These are phyloP conservation scores for Dicrurus megarhynchus DNA, from an alignment of 2,113 vertebrate genomes.

Conservation along the genomic window DNA sequence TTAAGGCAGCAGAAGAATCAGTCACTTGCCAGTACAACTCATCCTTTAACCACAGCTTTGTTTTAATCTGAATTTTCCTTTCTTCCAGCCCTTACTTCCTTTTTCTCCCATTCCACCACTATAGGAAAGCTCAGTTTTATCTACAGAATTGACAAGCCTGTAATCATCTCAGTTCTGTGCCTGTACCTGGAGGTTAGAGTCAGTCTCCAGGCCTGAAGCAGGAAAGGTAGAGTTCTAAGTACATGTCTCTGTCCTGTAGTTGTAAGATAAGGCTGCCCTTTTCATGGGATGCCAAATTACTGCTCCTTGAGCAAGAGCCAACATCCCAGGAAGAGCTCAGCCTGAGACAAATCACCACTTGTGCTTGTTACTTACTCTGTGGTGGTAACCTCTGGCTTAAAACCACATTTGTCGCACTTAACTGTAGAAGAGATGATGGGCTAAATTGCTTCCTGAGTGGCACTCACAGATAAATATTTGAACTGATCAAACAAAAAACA, in stretches of 20 bases:
- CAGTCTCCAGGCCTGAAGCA: not conserved
- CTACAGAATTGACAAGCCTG: not conserved
- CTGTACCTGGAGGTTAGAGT: not conserved
- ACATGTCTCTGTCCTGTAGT: not conserved
- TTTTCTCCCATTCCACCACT: not conserved
- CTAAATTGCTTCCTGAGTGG: constrained; percentile 11
- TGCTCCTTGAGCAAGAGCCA: not conserved
- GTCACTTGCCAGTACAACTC: not conserved
- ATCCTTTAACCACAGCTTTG: not conserved
- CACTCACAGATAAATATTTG: constrained; percentile 30
- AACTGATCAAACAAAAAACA: not conserved
- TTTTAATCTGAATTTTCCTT: not conserved
- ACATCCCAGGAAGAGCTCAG: not conserved
- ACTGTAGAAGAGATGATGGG: not conserved
- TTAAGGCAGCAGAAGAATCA: not conserved
- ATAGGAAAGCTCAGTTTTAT: not conserved
- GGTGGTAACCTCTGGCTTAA: not conserved
- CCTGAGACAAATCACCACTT: not conserved
- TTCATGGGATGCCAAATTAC: not conserved
- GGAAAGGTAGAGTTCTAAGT: not conserved
- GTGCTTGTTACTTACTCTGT: not conserved
- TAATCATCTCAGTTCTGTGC: not conserved
- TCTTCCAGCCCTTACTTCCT: not conserved
- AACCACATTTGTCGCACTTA: not conserved
- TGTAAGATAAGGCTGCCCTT: not conserved